Conservation (phyloP, 2,797 vertebrate genomes). For the Sebastes hubbsi region DNA sequence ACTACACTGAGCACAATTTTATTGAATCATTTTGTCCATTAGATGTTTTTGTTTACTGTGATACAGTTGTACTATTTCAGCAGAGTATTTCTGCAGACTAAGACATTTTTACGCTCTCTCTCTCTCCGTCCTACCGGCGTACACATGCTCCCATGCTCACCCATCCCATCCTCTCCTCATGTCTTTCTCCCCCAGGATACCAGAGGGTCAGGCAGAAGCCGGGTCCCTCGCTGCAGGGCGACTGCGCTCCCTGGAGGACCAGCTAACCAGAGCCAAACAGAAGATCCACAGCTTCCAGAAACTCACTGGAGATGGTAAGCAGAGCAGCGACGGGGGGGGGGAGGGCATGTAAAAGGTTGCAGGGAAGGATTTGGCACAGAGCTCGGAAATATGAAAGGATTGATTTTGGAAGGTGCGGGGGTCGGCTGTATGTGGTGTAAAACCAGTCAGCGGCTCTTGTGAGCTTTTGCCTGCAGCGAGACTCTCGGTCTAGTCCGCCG, state of each 20-base stretch:
- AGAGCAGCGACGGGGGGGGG: not conserved
- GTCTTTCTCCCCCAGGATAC: slow-evolving; percentile 85
- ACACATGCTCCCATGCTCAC: slow-evolving; percentile 3
- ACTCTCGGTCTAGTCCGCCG: not conserved
- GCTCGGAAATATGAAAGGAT: slow-evolving; percentile 27
- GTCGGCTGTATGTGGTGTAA: slow-evolving; percentile 7
- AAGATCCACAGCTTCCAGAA: slow-evolving; percentile 97
- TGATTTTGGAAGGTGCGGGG: slow-evolving; percentile 10
- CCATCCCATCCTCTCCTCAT: slow-evolving; percentile 9
- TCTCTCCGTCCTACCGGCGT: not conserved
- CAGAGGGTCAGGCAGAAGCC: slow-evolving; percentile 92
- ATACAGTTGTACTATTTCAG: not conserved
- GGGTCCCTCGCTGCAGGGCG: slow-evolving; percentile 89
- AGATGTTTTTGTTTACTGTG: not conserved
- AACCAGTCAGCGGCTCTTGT: slow-evolving; percentile 23
- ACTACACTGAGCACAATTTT: not conserved
- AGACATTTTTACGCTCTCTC: not conserved
- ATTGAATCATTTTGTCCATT: not conserved
- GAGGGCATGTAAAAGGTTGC: not conserved
- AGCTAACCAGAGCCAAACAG: slow-evolving; percentile 96
- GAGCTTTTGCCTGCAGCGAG: slow-evolving; percentile 25
- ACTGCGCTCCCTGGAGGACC: slow-evolving; percentile 93
- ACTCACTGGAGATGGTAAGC: slow-evolving; percentile 90
- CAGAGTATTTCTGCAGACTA: not conserved
- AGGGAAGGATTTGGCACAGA: slow-evolving; percentile 3